Conservation (phyloP, 2,888 invertebrate genomes). For the Cheilosia vernalis region DNA sequence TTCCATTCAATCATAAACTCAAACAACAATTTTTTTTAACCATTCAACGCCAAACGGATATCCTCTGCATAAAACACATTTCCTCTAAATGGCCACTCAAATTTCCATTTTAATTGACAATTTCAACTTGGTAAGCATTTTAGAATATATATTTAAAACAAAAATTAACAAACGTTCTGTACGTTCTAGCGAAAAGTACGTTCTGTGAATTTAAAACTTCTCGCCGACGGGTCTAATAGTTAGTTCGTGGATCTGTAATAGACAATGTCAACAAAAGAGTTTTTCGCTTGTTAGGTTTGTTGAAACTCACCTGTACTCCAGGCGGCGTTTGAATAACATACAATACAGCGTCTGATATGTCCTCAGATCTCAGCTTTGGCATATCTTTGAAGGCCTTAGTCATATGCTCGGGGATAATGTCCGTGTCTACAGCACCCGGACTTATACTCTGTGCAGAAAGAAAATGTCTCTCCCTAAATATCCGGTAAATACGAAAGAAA, state of each 20-base stretch:
- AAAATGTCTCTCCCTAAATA: not conserved
- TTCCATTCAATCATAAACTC: too few species aligned
- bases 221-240: constrained; percentile 79
- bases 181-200: not conserved
- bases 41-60: too few species aligned
- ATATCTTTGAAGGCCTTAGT: constrained; percentile 79
- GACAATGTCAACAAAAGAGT: not conserved
- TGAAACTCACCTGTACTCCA: constrained; percentile 79
- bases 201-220: constrained; percentile 61
- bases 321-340: constrained; percentile 80
- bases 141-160: not conserved
- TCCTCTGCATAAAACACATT: not conserved
- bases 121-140: not conserved
- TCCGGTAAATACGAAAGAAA: not conserved
- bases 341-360: constrained; percentile 81
- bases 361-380: constrained; percentile 79
- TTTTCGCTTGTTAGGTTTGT: not conserved
- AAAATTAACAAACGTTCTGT: not conserved
- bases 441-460: constrained; percentile 79
- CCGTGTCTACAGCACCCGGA: constrained; percentile 82
- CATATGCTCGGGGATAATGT: constrained; percentile 81
- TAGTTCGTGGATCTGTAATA: constrained; percentile 60
- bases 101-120: constrained; percentile 1
- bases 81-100: not conserved
- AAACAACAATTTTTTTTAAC: too few species aligned